Evolutionary conservation across 1,140 invertebrate species (phyloP).

Genomic region (Camponotus vicinus): DNA sequence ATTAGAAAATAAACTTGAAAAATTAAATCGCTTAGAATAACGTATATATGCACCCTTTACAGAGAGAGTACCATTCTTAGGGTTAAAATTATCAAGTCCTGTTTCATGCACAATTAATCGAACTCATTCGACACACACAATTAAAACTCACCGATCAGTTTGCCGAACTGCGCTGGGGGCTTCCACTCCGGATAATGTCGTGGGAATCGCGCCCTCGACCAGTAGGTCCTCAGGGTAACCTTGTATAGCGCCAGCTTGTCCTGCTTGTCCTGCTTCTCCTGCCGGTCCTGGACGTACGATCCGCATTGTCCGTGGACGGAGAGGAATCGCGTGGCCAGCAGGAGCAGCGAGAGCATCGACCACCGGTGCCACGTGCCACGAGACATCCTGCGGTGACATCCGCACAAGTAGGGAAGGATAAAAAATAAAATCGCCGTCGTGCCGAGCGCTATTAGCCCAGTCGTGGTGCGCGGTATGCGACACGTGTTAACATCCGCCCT

Average conservation of each 20-base stretch:
- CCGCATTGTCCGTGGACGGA: conserved; percentile 81
- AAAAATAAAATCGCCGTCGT: background rate
- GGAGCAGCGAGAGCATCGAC: conserved; percentile 73
- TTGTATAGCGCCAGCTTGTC: conserved; percentile 94
- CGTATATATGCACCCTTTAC: too few species aligned
- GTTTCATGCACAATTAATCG: background rate
- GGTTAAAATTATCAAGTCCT: background rate
- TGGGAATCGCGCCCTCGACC: conserved; percentile 95
- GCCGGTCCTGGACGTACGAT: conserved; percentile 77
- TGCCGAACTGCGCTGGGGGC: conserved; percentile 96
- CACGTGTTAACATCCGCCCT: background rate
- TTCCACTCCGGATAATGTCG: conserved; percentile 97
- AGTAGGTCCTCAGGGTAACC: conserved; percentile 94
- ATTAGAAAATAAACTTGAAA: background rate
- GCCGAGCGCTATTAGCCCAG: background rate
- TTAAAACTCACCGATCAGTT: conserved; percentile 92
- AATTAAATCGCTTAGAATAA: background rate
- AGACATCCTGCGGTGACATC: conserved; percentile 63
- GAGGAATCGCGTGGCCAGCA: conserved; percentile 75
- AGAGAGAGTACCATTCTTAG: background rate
- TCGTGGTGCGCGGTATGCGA: conserved; percentile 5
- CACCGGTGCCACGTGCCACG: conserved; percentile 68
- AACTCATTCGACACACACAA: background rate
- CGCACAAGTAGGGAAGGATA: background rate
- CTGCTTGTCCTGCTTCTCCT: conserved; percentile 89